Evolutionary conservation across 1,140 invertebrate species (phyloP), one percentile per base, ranked within the genome.

Genomic region (Neodiprion pinetum): DNA sequence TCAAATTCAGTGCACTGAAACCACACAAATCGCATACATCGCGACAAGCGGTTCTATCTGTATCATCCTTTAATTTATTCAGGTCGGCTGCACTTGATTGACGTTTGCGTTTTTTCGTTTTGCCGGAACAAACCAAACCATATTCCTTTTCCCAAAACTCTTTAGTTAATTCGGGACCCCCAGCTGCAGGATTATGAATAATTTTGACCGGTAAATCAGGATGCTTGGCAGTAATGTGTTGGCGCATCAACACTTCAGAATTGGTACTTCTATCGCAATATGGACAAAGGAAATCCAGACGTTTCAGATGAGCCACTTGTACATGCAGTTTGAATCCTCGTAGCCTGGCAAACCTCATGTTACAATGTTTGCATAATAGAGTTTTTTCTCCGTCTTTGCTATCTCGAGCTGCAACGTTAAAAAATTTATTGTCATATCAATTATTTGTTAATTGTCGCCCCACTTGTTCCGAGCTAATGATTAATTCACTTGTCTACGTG

Each of bases 101-200:
- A 0, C 79, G 74, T 12, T 80, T 84, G 67, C 76, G 77, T 70
- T 79, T 82, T 77, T 72, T 79, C 3, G 40, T 69, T 12, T 82
- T 83, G 0, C 78, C 81, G 0, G 76, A 74, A 0, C 72, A 72
- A 0, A 80, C 47, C 0, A 88, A 68, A 7, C 86, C 86, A 23
- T 89, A 89, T 17, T 89, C 88, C 0, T 82, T 82, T 12, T 79
- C 77, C 88, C 88, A 89, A 72, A 89, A 88, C 17, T 87, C 85
- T 17, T 85, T 79, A 0, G 75, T 83, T 11, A 88, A 72, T 40
- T 86, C 81, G 0, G 74, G 70, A 7, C 71, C 75, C 10, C 73
- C 72, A 0, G 72, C 76, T 0, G 72, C 67, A 5, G 82, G 77
- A 82, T 88, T 89, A 0, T 72, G 48, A 21, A 84, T 70, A 0